phyloP scores from a whole-genome alignment of 2,113 vertebrate genomes.

The Eretmochelys imbricata region DNA sequence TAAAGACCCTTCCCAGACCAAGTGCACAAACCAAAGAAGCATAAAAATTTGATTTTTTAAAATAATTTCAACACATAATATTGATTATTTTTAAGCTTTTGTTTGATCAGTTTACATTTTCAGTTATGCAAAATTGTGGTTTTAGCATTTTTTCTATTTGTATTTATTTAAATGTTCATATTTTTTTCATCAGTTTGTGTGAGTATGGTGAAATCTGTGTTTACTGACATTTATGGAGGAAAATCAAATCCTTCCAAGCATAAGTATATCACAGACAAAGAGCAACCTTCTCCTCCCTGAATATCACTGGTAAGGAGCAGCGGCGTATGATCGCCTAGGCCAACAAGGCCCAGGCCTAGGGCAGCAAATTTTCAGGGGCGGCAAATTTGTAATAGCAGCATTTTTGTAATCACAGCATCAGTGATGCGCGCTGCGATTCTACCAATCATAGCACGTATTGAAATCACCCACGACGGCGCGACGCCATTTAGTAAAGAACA shows the following conservation, averaged over 20 bases:
- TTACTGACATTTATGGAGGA: background rate
- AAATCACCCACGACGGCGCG: no score
- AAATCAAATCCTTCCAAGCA: background rate
- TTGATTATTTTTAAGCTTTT: background rate
- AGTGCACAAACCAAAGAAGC: background rate
- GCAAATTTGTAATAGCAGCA: no score
- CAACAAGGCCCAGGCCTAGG: no score
- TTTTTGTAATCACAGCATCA: no score
- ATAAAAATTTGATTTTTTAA: background rate
- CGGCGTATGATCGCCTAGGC: no score
- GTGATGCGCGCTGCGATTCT: no score
- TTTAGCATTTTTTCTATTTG: background rate
- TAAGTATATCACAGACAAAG: constrained; percentile 6
- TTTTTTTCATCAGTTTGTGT: background rate
- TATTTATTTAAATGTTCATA: background rate
- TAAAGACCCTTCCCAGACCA: background rate
- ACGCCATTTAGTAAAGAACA: no score
- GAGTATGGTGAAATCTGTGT: background rate
- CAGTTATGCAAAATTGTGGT: background rate
- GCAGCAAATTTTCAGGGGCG: no score
- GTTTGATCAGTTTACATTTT: background rate
- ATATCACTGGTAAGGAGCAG: background rate
- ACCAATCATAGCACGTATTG: no score
- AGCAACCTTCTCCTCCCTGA: background rate
- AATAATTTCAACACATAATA: background rate